Evolutionary conservation across 92 coral and sea anemone genomes (phyloP).

Genomic region (Palythoa grandiflora): DNA sequence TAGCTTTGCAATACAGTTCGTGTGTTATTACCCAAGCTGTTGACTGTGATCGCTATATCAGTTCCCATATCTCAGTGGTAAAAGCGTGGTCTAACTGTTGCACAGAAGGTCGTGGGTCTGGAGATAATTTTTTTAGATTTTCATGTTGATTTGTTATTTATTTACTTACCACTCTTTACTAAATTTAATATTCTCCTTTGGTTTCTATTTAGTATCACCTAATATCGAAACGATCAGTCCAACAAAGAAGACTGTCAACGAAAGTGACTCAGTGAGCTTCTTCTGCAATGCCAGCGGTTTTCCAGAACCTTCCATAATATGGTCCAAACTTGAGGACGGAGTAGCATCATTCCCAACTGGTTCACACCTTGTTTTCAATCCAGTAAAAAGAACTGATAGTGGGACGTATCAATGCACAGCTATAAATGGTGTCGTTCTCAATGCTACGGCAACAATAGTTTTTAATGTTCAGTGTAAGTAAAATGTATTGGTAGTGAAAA

Average conservation of each 20-base stretch:
- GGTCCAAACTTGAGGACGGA: slow-evolving; percentile 37
- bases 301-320: slow-evolving; percentile 53
- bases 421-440: slow-evolving; percentile 51
- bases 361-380: slow-evolving; percentile 8
- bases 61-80: no score
- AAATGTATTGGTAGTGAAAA: no score
- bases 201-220: slow-evolving; percentile 48
- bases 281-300: slow-evolving; percentile 68
- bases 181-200: not conserved
- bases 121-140: no score
- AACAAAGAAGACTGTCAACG: slow-evolving; percentile 47
- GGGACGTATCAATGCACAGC: slow-evolving; percentile 58
- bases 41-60: no score
- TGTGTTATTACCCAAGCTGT: no score
- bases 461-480: slow-evolving; percentile 52
- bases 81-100: no score
- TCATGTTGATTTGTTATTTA: no score
- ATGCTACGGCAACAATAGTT: slow-evolving; percentile 43
- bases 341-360: not conserved
- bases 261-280: slow-evolving; percentile 32
- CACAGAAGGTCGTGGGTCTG: no score
- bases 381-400: slow-evolving; percentile 40
- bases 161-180: not conserved
- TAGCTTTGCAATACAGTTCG: no score
- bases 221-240: slow-evolving; percentile 47